phyloP scores from a whole-genome alignment of 2,797 vertebrate genomes.

The Arrhamphus sclerolepis region DNA sequence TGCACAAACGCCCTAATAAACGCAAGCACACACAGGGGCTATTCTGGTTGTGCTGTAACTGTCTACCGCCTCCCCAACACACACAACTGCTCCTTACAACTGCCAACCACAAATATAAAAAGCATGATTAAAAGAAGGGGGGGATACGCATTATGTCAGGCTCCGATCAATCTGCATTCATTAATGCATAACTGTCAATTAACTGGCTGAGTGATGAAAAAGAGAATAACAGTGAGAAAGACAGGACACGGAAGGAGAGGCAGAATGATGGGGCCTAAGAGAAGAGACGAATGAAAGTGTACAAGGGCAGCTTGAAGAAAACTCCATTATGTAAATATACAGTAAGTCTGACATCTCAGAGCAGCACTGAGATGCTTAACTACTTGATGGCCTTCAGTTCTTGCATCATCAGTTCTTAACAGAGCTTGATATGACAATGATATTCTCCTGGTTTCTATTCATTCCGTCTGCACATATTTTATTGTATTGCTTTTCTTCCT shows the following conservation, averaged over 20 bases:
- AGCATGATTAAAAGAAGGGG: conserved; percentile 63
- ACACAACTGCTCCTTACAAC: conserved; percentile 51
- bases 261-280: not conserved
- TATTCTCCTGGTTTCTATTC: conserved; percentile 5
- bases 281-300: conserved; percentile 1
- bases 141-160: conserved; percentile 52
- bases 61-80: conserved; percentile 1
- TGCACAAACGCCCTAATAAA: conserved; percentile 10
- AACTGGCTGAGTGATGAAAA: conserved; percentile 50
- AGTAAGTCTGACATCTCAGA: conserved; percentile 36
- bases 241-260: not conserved
- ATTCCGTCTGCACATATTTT: not conserved
- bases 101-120: conserved; percentile 62
- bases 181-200: conserved; percentile 73
- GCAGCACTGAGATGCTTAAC: conserved; percentile 58
- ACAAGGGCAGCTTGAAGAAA: conserved; percentile 5
- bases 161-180: conserved; percentile 63
- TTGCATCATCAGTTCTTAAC: conserved; percentile 56
- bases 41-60: not conserved
- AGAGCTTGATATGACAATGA: conserved; percentile 49
- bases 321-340: conserved; percentile 33
- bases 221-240: conserved; percentile 2
- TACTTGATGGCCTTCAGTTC: conserved; percentile 61
- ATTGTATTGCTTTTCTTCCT: not conserved
- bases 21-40: not conserved